Base-by-base conservation (phyloP, 2,888 invertebrate genomes). In the Elmis aenea region DNA sequence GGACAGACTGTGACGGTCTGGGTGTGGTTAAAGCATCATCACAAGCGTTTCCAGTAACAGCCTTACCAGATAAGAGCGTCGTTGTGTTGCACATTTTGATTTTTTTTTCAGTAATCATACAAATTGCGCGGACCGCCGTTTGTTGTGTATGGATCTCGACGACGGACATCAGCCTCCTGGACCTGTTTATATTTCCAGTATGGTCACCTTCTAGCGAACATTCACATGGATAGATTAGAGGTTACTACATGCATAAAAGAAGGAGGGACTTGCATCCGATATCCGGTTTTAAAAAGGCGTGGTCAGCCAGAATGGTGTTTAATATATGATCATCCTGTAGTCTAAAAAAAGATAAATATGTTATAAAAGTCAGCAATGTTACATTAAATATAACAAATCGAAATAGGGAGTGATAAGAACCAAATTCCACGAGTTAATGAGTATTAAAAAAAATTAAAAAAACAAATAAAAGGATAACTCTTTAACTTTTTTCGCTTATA, bases 1-100 rank as follows among this genome's bases (percentile, higher is more conserved):
- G 74, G 75, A 71, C 67, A 57, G 63, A 66, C 66, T 65, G 66
- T 67, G 67, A 66, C 67, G 61, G 66, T 66, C 64, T 66, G 69
- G 68, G 69, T 73, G 68, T 71, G 72, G 72, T 70, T 71, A 76
- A 68, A 74, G 69, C 72, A 69, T 68, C 54, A 48, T 42, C 44
- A 69, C 68, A 64, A 66, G 56, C 61, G 57, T 62, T 67, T 63
- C 67, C 68, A 67, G 68, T 67, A 70, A 69, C 69, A 70, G 70
- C 66, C 60, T n/a, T n/a, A n/a, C n/a, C n/a, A n/a, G n/a, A n/a
- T n/a, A n/a, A n/a, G n/a, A n/a, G n/a, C n/a, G n/a, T n/a, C n/a
- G n/a, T n/a, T n/a, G n/a, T n/a, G n/a, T n/a, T 50, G 54, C 52
- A 51, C 51, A 51, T 48, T 52, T 53, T 50, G 45, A 51, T 51